These are phyloP conservation scores for Peromyscus nudipes DNA, from an alignment of 2,797 vertebrate species.

Conservation along the genomic window DNA sequence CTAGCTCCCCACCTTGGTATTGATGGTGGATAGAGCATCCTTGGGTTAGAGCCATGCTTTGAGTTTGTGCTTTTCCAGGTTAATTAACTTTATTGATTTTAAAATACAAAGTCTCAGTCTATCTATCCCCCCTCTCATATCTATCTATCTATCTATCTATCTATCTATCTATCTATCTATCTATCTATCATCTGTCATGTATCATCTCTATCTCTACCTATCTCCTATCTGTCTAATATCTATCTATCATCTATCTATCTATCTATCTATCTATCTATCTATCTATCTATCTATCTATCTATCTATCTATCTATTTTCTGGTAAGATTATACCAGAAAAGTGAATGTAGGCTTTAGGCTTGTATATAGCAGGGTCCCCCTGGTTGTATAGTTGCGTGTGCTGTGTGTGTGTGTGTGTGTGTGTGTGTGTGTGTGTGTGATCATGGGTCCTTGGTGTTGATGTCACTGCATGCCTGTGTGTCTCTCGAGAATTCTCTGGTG, in stretches of 20 bases:
- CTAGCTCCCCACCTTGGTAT: conserved; percentile 1
- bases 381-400: background rate
- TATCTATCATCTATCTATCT: background rate
- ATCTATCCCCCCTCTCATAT: background rate
- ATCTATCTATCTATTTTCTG: background rate
- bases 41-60: conserved; percentile 47
- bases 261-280: too few relatives aligned
- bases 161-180: too few relatives aligned
- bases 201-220: too few relatives aligned
- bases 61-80: conserved; percentile 22
- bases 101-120: conserved; percentile 38
- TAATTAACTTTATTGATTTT: conserved; percentile 50
- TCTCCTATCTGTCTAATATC: too few relatives aligned
- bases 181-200: too few relatives aligned
- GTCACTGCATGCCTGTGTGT: background rate
- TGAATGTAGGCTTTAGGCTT: background rate
- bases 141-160: too few relatives aligned
- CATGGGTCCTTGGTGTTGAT: background rate
- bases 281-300: too few relatives aligned
- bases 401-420: background rate
- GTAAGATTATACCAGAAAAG: background rate
- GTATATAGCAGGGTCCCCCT: background rate
- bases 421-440: background rate
- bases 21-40: background rate
- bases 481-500: background rate